A percentile compares a stretch with the other conserved stretches of the same genome.
Conservation (phyloP, 2,797 vertebrate genomes). For the Phrynocephalus vlangalii region DNA sequence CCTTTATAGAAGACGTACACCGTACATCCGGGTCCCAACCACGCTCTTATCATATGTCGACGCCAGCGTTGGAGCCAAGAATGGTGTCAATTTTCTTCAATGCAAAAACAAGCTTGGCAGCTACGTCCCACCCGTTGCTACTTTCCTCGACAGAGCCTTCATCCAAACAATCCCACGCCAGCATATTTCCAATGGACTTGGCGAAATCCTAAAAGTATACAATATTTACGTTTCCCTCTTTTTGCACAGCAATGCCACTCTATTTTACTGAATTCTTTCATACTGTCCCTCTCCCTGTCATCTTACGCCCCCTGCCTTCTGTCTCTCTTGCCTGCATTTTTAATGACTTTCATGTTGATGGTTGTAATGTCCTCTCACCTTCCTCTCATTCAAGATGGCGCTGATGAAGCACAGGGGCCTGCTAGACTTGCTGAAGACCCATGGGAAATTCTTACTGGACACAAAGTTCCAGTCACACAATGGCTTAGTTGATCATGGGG, state of each 20-base stretch:
- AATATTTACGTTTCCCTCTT: neutral
- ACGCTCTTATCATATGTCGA: conserved; percentile 86
- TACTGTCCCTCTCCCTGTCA: neutral
- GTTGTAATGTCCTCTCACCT: conserved; percentile 47
- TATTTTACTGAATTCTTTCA: neutral
- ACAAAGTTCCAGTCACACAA: conserved; percentile 82
- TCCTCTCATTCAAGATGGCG: conserved; percentile 81
- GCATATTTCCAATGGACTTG: conserved; percentile 85
- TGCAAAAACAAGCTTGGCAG: conserved; percentile 87
- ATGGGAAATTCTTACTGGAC: conserved; percentile 80
- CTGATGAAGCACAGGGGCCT: conserved; percentile 86
- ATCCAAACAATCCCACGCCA: conserved; percentile 80
- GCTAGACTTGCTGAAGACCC: conserved; percentile 82
- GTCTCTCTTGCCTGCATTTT: neutral
- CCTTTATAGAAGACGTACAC: conserved; percentile 83
- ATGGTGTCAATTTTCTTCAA: conserved; percentile 85
- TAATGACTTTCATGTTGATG: conserved; percentile 42
- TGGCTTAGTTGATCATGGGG: conserved; percentile 7
- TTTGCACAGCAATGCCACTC: neutral
- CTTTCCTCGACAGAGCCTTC: conserved; percentile 84
- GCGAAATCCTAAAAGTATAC: conserved; percentile 86
- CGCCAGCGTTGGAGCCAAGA: conserved; percentile 86
- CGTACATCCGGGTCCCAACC: conserved; percentile 86
- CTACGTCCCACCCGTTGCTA: conserved; percentile 82
- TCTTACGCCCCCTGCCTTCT: too few relatives aligned